Evolutionary conservation across 1,140 invertebrate genomes (phyloP).

Genomic region (Stegodyphus dumicola): DNA sequence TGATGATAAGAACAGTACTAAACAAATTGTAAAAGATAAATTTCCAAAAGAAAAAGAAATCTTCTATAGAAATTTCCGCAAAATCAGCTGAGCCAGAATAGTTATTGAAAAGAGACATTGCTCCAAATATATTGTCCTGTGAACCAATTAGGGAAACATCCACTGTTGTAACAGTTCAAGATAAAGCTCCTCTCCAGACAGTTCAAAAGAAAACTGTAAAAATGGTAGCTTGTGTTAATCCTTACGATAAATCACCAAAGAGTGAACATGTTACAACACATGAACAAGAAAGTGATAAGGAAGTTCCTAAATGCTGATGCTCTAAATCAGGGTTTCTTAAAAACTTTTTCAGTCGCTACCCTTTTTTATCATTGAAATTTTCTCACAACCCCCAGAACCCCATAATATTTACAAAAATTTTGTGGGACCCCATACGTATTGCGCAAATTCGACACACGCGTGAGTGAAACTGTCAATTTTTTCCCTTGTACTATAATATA

Average conservation of each 20-base stretch:
- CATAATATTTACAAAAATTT: no score
- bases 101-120: background rate
- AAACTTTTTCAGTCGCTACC: no score
- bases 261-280: constrained; percentile 9
- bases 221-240: constrained; percentile 56
- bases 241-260: constrained; percentile 48
- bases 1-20: background rate
- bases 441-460: no score
- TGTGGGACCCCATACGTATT: no score
- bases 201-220: constrained; percentile 41
- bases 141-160: constrained; percentile 15
- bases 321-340: no score
- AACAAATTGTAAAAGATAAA: background rate
- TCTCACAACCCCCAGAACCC: no score
- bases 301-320: background rate
- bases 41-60: background rate
- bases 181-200: constrained; percentile 9
- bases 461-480: no score
- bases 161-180: background rate
- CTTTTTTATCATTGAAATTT: no score
- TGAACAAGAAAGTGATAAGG: constrained; percentile 40
- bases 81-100: background rate
- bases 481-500: no score
- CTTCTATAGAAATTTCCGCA: background rate
- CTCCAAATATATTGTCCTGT: background rate